A percentile compares a stretch with the other conserved stretches of the same genome.
phyloP scores from a whole-genome alignment of 2,888 invertebrate genomes.

The Pseudolycoriella hygida region DNA sequence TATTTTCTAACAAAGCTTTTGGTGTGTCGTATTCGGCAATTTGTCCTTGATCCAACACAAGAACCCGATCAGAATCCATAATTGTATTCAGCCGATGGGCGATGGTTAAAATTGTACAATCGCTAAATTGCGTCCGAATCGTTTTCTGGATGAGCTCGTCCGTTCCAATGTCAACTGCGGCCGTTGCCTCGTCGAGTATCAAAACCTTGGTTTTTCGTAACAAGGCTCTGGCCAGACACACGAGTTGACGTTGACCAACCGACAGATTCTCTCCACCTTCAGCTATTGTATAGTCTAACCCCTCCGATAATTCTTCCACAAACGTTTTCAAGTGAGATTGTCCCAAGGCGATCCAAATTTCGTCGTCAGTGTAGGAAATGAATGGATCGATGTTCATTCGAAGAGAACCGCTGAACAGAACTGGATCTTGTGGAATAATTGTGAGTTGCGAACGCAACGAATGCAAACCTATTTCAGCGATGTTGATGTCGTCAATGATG shows the following conservation, averaged over 20 bases:
- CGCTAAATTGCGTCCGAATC: constrained; percentile 58
- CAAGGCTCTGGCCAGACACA: constrained; percentile 31
- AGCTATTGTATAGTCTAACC: constrained; percentile 20
- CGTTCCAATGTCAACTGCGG: constrained; percentile 35
- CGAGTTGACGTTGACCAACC: constrained; percentile 32
- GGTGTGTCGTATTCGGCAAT: constrained; percentile 28
- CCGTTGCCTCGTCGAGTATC: constrained; percentile 33
- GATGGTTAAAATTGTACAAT: constrained; percentile 70
- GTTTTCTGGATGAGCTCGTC: constrained; percentile 43
- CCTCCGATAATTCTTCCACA: constrained; percentile 17
- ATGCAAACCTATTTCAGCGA: constrained; percentile 29
- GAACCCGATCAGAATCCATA: constrained; percentile 61
- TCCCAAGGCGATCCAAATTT: constrained; percentile 35
- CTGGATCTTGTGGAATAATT: constrained; percentile 38
- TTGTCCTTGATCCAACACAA: constrained; percentile 34
- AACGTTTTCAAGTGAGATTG: constrained; percentile 31
- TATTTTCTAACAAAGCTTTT: constrained; percentile 19
- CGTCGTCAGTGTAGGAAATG: constrained; percentile 27
- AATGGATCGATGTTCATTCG: constrained; percentile 40
- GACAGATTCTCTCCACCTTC: constrained; percentile 24
- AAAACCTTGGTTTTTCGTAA: constrained; percentile 32
- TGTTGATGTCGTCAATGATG: constrained; percentile 27
- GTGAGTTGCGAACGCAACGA: constrained; percentile 28
- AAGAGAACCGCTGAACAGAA: constrained; percentile 37
- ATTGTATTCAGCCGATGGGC: constrained; percentile 76